Percentiles rank a stretch among this genome's conserved stretches.
Evolutionary conservation across 2,113 vertebrate species (phyloP).

Genomic region (Numenius arquata): DNA sequence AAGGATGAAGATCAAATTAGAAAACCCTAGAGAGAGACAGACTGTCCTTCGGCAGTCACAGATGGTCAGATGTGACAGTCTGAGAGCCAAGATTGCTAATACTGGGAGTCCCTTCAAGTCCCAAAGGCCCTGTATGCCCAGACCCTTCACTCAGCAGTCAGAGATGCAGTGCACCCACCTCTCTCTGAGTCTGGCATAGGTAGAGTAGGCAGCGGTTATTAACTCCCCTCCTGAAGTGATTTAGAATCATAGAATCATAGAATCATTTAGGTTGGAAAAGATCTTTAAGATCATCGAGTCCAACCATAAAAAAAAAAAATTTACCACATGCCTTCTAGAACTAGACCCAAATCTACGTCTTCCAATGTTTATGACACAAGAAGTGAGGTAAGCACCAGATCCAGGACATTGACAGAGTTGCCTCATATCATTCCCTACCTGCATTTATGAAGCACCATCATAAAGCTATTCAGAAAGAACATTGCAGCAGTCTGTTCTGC

Average conservation of each 20-base stretch:
- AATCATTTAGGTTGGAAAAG: background rate
- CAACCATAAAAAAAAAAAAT: background rate
- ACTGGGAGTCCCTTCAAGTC: background rate
- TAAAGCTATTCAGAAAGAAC: background rate
- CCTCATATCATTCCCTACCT: rapidly evolving
- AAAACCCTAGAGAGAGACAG: background rate
- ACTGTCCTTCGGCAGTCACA: background rate
- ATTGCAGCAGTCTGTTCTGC: background rate
- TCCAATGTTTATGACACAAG: background rate
- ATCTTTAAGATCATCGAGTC: background rate
- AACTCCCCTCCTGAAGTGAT: background rate
- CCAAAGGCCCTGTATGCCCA: background rate
- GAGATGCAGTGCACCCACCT: background rate
- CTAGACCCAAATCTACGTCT: background rate
- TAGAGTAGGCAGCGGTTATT: background rate
- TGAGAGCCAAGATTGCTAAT: background rate
- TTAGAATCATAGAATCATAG: background rate
- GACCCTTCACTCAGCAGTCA: background rate
- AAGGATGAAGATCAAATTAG: background rate
- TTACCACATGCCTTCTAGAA: background rate
- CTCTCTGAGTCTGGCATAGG: background rate
- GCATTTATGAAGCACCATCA: background rate
- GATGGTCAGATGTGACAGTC: background rate
- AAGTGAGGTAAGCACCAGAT: background rate
- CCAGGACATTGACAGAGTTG: background rate